These are phyloP conservation scores for Cheirogaleus medius DNA, from an alignment of 2,113 vertebrate species.

Conservation along the genomic window DNA sequence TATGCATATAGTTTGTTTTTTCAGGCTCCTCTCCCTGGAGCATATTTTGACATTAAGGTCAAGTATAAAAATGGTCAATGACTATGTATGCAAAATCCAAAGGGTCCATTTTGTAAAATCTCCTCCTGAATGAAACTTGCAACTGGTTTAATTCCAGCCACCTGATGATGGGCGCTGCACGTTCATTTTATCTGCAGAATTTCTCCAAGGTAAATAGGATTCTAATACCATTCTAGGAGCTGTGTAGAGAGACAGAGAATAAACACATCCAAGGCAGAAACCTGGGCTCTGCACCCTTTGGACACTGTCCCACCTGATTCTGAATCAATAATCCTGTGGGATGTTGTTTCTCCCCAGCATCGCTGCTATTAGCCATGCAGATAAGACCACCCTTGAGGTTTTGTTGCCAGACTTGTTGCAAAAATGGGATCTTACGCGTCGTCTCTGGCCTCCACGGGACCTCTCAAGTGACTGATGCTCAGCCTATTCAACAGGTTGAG, in stretches of 20 bases:
- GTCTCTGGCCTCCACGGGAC: not conserved
- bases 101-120: not conserved
- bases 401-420: not conserved
- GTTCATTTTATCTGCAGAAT: not conserved
- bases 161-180: not conserved
- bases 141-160: not conserved
- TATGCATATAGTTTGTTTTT: accelerated
- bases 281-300: not conserved
- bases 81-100: not conserved
- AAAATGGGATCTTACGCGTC: not conserved
- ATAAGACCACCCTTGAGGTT: not conserved
- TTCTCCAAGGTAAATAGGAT: not conserved
- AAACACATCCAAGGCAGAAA: not conserved
- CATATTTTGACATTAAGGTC: not conserved
- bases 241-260: not conserved
- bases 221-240: not conserved
- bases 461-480: not conserved
- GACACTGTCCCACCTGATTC: not conserved
- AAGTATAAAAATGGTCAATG: not conserved
- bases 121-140: not conserved
- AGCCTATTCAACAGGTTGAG: not conserved
- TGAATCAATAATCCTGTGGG: not conserved
- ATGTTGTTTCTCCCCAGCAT: not conserved
- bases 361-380: not conserved
- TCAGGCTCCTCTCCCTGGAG: not conserved